Percentiles rank a stretch among this genome's conserved stretches.
Conservation (phyloP, 2,888 invertebrate genomes). For the Pherbina coryleti region DNA sequence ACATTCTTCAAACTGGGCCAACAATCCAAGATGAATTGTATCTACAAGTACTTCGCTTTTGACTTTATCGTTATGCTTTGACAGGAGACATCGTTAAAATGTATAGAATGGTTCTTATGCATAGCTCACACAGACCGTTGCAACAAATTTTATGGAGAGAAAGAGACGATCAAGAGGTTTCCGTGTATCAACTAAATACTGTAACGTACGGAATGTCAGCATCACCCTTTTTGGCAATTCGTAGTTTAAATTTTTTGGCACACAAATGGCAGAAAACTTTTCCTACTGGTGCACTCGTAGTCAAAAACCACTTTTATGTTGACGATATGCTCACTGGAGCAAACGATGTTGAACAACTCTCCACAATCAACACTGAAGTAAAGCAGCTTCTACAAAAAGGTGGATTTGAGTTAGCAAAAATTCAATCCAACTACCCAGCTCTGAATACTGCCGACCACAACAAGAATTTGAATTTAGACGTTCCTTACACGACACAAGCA, state of each 20-base stretch:
- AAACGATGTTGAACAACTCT: slow-evolving; percentile 19
- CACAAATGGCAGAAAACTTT: slow-evolving; percentile 2
- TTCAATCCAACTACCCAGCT: slow-evolving; percentile 24
- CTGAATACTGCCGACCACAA: slow-evolving; percentile 8
- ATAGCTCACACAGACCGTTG: no score
- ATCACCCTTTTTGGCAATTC: slow-evolving; percentile 34
- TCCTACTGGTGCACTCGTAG: background rate
- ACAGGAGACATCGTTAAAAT: no score
- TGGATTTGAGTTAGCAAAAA: slow-evolving; percentile 36
- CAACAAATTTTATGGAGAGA: slow-evolving; percentile 9
- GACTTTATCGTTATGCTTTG: background rate
- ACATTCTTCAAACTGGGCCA: no score
- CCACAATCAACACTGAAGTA: slow-evolving; percentile 13
- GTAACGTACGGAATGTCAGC: slow-evolving; percentile 38
- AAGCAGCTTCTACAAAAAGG: slow-evolving; percentile 3
- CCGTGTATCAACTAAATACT: slow-evolving; percentile 36
- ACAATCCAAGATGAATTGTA: no score
- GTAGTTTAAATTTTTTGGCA: slow-evolving; percentile 21
- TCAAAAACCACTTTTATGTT: slow-evolving; percentile 29
- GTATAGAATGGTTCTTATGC: no score
- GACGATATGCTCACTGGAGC: slow-evolving; percentile 44
- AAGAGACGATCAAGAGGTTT: slow-evolving; percentile 8
- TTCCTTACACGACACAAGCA: no score
- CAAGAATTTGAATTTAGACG: slow-evolving; percentile 17
- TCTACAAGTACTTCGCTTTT: background rate